Evolutionary conservation across 2,888 invertebrate species (phyloP).

Genomic region (Pseudoips prasinana): DNA sequence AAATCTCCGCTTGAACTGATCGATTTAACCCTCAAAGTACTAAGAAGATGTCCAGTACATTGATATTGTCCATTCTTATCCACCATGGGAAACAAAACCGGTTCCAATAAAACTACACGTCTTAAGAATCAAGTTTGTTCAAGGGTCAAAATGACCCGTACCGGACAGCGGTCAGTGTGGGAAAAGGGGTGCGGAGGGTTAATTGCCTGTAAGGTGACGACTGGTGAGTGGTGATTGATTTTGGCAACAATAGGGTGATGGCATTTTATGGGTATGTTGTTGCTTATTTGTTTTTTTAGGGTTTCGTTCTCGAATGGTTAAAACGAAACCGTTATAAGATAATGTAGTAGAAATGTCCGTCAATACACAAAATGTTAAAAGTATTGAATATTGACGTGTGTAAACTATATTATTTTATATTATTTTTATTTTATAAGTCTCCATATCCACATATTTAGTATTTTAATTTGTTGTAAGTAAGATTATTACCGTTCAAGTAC

Average conservation of each 20-base stretch:
- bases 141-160: constrained; percentile 37
- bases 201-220: constrained; percentile 14
- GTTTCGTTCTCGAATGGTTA: no score
- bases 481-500: no score
- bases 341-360: no score
- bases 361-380: no score
- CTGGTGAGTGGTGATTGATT: constrained; percentile 13
- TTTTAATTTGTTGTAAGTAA: no score
- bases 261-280: neutral
- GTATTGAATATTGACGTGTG: no score
- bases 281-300: neutral
- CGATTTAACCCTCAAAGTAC: constrained; percentile 29
- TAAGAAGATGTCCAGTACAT: constrained; percentile 9
- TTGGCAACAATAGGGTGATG: constrained; percentile 8
- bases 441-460: no score
- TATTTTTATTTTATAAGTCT: no score
- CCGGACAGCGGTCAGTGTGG: constrained; percentile 55
- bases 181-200: constrained; percentile 35
- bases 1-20: constrained; percentile 1
- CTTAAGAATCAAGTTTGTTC: constrained; percentile 38
- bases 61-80: constrained; percentile 11
- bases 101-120: constrained; percentile 40
- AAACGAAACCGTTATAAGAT: no score
- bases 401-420: no score
- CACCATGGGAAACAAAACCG: constrained; percentile 47